Percentiles rank a stretch among this genome's conserved stretches.
These are phyloP conservation scores for Centroberyx gerrardi DNA, from an alignment of 2,797 vertebrate genomes.

Conservation along the genomic window DNA sequence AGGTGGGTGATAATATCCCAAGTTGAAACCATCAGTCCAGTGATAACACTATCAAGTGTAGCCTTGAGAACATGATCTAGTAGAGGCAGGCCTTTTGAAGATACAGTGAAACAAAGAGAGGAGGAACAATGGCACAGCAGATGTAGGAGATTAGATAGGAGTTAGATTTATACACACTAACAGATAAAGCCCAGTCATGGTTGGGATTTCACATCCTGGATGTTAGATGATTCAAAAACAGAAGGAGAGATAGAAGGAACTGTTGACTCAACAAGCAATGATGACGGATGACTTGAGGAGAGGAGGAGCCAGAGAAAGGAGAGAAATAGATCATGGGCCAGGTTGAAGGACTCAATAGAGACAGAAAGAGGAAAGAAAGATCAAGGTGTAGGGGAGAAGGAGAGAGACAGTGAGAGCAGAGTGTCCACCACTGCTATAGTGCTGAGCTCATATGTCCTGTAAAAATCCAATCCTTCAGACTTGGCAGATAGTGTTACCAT, in stretches of 20 bases:
- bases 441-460: slow-evolving; percentile 92
- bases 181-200: slow-evolving; percentile 66
- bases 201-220: slow-evolving; percentile 57
- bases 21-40: slow-evolving; percentile 49
- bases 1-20: slow-evolving; percentile 41
- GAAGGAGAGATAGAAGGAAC: slow-evolving; percentile 52
- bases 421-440: slow-evolving; percentile 84
- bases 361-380: slow-evolving; percentile 60
- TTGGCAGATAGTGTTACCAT: slow-evolving; percentile 99
- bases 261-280: slow-evolving; percentile 64
- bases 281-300: slow-evolving; percentile 68
- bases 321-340: slow-evolving; percentile 62
- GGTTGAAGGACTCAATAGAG: slow-evolving; percentile 52
- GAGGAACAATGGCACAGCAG: slow-evolving; percentile 65
- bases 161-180: slow-evolving; percentile 54
- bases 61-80: slow-evolving; percentile 63
- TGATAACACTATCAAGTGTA: slow-evolving; percentile 56
- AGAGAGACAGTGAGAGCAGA: slow-evolving; percentile 62
- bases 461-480: slow-evolving; percentile 96
- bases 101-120: slow-evolving; percentile 59
- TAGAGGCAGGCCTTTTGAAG: slow-evolving; percentile 46
- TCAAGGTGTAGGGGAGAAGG: slow-evolving; percentile 75
- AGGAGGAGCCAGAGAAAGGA: slow-evolving; percentile 71
- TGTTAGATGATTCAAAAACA: slow-evolving; percentile 62
- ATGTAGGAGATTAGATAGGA: slow-evolving; percentile 72